Conservation (phyloP, 1,140 invertebrate species). For the Laupala kohalensis region DNA sequence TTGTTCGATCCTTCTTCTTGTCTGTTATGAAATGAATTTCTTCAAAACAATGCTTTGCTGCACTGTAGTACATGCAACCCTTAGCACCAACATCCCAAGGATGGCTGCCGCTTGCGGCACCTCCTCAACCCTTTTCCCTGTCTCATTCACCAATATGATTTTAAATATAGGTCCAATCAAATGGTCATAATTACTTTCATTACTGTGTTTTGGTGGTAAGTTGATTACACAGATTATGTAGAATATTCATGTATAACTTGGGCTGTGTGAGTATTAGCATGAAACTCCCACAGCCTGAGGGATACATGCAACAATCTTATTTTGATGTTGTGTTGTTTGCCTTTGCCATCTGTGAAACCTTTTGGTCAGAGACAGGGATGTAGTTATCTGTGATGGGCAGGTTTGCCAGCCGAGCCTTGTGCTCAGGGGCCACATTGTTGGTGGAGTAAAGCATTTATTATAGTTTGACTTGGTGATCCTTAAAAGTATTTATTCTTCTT, state of each 20-base stretch:
- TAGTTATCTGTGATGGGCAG: neutral
- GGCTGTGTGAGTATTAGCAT: neutral
- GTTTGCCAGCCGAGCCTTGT: neutral
- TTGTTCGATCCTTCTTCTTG: conserved; percentile 16
- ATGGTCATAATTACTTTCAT: neutral
- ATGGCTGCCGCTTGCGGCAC: neutral
- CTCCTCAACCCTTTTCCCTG: neutral
- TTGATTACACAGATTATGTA: neutral
- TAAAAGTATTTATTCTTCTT: neutral
- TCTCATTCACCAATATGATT: neutral
- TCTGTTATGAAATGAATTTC: conserved; percentile 10
- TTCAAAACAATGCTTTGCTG: conserved; percentile 14
- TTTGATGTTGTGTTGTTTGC: neutral
- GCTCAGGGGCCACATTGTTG: neutral
- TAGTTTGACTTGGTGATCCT: neutral
- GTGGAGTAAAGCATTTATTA: neutral
- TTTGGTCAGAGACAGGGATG: neutral
- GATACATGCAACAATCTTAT: neutral
- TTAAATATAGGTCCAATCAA: neutral
- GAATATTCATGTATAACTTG: neutral
- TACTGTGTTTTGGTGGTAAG: neutral
- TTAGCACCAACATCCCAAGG: neutral
- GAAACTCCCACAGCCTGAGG: neutral
- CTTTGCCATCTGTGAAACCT: neutral
- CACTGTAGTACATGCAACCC: conserved; percentile 13